Percentiles rank a stretch among this genome's conserved stretches.
These are phyloP conservation scores for Hafferia zeledoni DNA, from an alignment of 2,797 vertebrate species.

Conservation along the genomic window DNA sequence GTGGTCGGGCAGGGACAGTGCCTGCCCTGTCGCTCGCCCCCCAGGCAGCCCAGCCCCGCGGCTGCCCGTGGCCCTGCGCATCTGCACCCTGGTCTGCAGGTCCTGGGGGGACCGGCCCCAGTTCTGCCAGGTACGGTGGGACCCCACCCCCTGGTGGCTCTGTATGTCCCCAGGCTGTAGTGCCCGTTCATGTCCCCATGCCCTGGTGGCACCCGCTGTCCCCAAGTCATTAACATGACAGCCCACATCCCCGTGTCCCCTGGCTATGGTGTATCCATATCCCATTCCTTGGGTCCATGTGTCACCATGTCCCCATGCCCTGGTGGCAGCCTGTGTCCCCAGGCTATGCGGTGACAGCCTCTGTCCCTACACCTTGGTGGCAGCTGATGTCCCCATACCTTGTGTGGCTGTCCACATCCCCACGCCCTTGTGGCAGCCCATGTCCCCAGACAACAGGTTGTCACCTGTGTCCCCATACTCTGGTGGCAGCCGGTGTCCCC, in stretches of 20 bases:
- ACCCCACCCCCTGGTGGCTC: not conserved
- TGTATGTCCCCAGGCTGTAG: not conserved
- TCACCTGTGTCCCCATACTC: too few relatives aligned
- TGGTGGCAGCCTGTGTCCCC: not conserved
- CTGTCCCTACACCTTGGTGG: not conserved
- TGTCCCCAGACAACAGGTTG: not conserved
- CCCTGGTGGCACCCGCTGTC: not conserved
- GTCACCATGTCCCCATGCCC: accelerated
- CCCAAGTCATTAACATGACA: not conserved
- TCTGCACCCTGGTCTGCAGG: slow-evolving; percentile 39
- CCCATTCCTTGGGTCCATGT: not conserved
- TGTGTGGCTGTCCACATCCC: too few relatives aligned
- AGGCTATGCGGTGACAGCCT: not conserved
- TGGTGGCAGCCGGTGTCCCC: not conserved
- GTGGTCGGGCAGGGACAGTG: not conserved
- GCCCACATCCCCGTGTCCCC: accelerated
- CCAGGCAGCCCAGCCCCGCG: slow-evolving; percentile 38
- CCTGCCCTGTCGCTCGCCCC: slow-evolving; percentile 52
- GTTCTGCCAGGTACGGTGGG: slow-evolving; percentile 19
- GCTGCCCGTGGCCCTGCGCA: not conserved
- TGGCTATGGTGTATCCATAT: accelerated
- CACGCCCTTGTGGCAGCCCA: too few relatives aligned
- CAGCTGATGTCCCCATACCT: not conserved
- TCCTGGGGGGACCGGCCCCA: slow-evolving; percentile 38
- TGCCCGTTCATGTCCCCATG: not conserved